phyloP scores from a whole-genome alignment of 2,888 invertebrate species.

The Heteromurus nitidus region DNA sequence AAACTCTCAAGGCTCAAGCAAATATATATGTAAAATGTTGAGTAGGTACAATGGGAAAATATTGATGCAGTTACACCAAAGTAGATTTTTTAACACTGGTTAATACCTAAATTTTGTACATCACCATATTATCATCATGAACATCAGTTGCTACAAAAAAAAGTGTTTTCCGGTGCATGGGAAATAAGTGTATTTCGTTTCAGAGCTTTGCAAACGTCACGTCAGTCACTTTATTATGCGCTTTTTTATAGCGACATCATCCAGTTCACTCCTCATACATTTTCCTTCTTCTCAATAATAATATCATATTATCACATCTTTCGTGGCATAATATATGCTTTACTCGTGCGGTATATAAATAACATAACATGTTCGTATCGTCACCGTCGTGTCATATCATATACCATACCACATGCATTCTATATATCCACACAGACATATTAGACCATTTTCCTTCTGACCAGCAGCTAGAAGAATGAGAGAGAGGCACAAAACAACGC shows the following conservation, averaged over 20 bases:
- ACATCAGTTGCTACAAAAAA: neutral
- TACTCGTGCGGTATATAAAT: neutral
- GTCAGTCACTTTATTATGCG: neutral
- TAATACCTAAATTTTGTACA: neutral
- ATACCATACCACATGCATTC: too few relatives aligned
- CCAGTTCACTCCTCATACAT: neutral
- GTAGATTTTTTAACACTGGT: too few relatives aligned
- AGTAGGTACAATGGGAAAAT: too few relatives aligned
- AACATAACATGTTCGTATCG: neutral
- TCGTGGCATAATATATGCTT: neutral
- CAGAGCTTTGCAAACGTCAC: neutral
- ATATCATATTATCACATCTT: neutral
- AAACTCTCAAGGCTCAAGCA: too few relatives aligned
- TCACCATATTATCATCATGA: neutral
- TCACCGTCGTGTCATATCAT: neutral
- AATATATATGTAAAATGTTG: too few relatives aligned
- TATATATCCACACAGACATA: too few relatives aligned
- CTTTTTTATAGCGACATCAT: neutral
- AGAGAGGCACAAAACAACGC: too few relatives aligned
- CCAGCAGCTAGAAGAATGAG: too few relatives aligned
- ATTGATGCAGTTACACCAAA: too few relatives aligned
- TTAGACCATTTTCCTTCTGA: too few relatives aligned
- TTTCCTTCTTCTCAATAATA: neutral
- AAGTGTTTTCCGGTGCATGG: conserved; percentile 10
- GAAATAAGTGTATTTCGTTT: conserved; percentile 2